Evolutionary conservation across 2,797 vertebrate genomes (phyloP).

Genomic region (Microtus agrestis): DNA sequence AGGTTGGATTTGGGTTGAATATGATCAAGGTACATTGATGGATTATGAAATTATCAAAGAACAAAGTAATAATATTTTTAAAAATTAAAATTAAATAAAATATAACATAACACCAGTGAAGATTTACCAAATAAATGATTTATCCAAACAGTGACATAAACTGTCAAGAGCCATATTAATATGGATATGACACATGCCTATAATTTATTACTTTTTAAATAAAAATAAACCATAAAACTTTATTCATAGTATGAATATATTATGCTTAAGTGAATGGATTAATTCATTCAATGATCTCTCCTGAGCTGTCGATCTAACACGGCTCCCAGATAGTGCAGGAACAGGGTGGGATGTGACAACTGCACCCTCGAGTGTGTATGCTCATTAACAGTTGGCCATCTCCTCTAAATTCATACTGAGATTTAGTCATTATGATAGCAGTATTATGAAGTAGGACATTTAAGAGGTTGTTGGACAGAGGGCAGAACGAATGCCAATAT

Average conservation of each 20-base stretch:
- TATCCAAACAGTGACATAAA: background rate
- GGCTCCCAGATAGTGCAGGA: background rate
- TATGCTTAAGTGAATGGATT: background rate
- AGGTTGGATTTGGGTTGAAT: background rate
- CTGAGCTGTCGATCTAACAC: background rate
- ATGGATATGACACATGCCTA: too few relatives aligned
- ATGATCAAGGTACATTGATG: background rate
- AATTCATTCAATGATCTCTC: background rate
- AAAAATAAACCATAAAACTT: background rate
- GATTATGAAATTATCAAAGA: background rate
- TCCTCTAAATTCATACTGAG: background rate
- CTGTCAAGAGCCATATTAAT: background rate
- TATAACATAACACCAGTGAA: background rate
- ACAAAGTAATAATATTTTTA: background rate
- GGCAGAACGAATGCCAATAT: too few relatives aligned
- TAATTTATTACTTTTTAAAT: background rate
- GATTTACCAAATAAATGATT: background rate
- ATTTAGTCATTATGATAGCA: background rate
- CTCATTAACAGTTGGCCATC: background rate
- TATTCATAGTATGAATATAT: background rate
- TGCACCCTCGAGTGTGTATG: accelerated
- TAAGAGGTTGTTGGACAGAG: background rate
- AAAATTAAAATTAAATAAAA: background rate
- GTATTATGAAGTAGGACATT: background rate
- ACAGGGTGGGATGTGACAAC: background rate